A percentile compares a stretch with the other conserved stretches of the same genome.
Evolutionary conservation across 2,797 vertebrate genomes (phyloP).

Genomic region (Enteromius viviparus): DNA sequence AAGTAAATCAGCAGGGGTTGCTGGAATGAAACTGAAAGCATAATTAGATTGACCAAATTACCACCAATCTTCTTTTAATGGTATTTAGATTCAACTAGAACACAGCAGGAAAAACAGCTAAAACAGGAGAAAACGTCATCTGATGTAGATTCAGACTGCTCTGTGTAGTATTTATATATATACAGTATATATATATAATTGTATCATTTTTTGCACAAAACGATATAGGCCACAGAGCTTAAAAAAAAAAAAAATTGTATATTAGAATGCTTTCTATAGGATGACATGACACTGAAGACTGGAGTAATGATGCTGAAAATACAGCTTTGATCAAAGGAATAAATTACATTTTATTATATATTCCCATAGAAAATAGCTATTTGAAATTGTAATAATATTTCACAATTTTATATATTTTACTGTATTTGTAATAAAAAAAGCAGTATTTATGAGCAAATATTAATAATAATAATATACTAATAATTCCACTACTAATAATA

Average conservation of each 20-base stretch:
- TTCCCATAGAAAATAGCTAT: background rate
- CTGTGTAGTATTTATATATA: background rate
- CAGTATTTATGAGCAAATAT: background rate
- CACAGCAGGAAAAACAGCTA: constrained; percentile 6
- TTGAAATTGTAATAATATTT: background rate
- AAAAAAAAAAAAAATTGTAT: background rate
- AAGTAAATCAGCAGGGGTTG: background rate
- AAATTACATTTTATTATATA: background rate
- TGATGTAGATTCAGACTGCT: background rate
- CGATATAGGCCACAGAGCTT: background rate
- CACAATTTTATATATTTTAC: background rate
- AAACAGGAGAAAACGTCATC: background rate
- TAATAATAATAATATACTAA: no score
- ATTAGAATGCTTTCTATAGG: background rate
- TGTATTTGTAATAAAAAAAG: background rate
- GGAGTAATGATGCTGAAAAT: background rate
- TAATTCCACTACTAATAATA: no score
- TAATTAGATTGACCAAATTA: constrained; percentile 20
- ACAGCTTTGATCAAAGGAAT: background rate
- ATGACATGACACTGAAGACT: background rate
- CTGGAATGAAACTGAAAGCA: constrained; percentile 11
- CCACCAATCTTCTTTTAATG: constrained; percentile 26
- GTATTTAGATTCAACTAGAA: constrained; percentile 30
- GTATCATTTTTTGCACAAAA: background rate
- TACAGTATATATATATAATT: background rate